Conservation (phyloP, 2,888 invertebrate genomes). For the Diarsia dahlii region DNA sequence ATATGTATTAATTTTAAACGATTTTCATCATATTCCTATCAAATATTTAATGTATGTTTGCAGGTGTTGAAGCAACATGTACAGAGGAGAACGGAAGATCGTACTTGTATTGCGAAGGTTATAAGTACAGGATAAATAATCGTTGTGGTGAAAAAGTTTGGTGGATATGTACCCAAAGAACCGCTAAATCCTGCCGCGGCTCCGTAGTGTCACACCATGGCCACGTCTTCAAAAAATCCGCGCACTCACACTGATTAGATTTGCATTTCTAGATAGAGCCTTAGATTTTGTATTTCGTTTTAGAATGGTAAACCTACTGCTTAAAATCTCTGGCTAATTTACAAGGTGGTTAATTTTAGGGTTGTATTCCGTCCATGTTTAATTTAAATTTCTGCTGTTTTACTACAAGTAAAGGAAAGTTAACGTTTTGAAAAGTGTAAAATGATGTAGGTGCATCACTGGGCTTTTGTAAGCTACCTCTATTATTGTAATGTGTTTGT, state of each 20-base stretch:
- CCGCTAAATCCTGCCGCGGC: conserved; percentile 34
- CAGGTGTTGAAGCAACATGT: conserved; percentile 28
- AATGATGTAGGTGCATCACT: not conserved
- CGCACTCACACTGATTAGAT: conserved; percentile 32
- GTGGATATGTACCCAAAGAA: conserved; percentile 53
- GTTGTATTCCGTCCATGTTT: no score
- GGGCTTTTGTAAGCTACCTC: not conserved
- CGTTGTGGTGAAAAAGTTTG: conserved; percentile 46
- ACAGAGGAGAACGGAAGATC: conserved; percentile 43
- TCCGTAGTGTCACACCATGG: conserved; percentile 38
- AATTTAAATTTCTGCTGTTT: not conserved
- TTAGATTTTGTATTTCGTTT: not conserved
- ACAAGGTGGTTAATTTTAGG: not conserved
- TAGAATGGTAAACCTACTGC: not conserved
- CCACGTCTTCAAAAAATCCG: conserved; percentile 31
- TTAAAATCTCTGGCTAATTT: not conserved
- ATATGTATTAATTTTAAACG: not conserved
- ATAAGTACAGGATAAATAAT: conserved; percentile 47
- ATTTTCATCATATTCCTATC: not conserved
- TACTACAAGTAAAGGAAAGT: not conserved
- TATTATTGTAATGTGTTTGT: not conserved
- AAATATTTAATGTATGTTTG: conserved; percentile 17
- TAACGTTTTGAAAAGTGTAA: not conserved
- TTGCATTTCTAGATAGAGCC: not conserved
- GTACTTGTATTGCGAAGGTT: conserved; percentile 53